Percentiles rank a stretch among this genome's conserved stretches.
Evolutionary conservation across 1,140 invertebrate species (phyloP).

Genomic region (Aphaenogaster ashmeadi): DNA sequence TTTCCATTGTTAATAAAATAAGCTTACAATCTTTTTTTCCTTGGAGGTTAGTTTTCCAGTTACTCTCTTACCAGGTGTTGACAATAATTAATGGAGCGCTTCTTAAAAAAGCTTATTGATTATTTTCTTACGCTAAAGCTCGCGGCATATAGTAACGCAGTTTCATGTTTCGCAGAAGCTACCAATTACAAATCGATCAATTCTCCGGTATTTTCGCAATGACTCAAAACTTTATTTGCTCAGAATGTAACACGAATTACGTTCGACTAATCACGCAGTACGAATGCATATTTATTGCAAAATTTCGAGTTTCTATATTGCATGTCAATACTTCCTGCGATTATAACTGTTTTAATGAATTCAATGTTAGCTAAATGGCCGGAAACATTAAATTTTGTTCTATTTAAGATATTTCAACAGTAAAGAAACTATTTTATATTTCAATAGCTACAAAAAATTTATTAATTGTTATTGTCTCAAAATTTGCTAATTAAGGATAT

Average conservation of each 20-base stretch:
- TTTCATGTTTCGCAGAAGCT: conserved; percentile 22
- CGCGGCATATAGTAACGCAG: not conserved
- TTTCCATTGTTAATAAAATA: not conserved
- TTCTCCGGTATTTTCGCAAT: conserved; percentile 31
- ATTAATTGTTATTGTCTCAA: not conserved
- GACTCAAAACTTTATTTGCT: conserved; percentile 14
- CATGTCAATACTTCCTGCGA: not conserved
- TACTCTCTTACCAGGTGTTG: not conserved
- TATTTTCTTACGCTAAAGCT: conserved; percentile 32
- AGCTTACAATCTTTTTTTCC: not conserved
- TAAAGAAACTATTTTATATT: not conserved
- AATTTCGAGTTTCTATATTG: not conserved
- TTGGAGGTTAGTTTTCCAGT: not conserved
- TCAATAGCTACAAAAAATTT: not conserved
- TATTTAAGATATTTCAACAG: not conserved
- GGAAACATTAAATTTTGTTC: not conserved
- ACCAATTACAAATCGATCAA: not conserved
- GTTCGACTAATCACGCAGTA: not conserved
- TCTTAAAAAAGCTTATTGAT: conserved; percentile 50
- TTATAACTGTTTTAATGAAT: conserved; percentile 1
- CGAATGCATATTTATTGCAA: not conserved
- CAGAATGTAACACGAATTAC: not conserved
- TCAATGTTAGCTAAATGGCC: not conserved
- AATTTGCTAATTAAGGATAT: not conserved
- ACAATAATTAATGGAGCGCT: conserved; percentile 13